Base-by-base conservation (phyloP, 2,797 vertebrate species). In the Coccyzus lansbergi region DNA sequence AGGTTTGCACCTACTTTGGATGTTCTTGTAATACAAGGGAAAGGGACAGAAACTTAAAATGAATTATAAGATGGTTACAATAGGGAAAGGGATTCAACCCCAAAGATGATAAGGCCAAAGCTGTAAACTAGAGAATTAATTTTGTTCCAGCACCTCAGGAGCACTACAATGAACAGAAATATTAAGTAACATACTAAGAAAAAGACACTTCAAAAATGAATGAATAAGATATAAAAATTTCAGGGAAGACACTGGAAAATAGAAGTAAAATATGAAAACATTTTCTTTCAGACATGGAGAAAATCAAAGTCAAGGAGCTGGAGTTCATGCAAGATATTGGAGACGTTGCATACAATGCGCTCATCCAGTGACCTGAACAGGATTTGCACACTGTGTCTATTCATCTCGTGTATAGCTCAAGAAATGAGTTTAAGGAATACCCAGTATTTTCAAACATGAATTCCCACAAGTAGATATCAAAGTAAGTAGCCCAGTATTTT, bases 321-420 rank as follows among this genome's bases (percentile, higher is more conserved):
- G 20, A 65, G 46, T 56, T 11, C 20, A 3, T 16, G 4, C 2
- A 18, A 55, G 9, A 12, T 46, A 4, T 8, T 55, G 11, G 48
- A 68, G 11, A 46, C 5, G 40, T 15, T 25, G 55, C 9, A 65
- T 4, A 11, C 11, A 25, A 3, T 0, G 0, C 4, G 22, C 6
- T 77, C 7, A 11, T 44, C 10, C 10, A 40, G 10, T 31, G 34
- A 42, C 12, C 31, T 31, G 42, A 56, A 31, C 17, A 48, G 16
- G 3, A 2, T 78, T 64, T 85, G 7, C 9, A 28, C 17, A 10
- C 15, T 20, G 7, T 12, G 9, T 20, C 11, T 18, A 4, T 42
- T 55, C 6, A 28, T 42, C 10, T 40, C 7, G 5, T 11, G 5
- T 17, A 4, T 31, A 79, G 9, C 8, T 62, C 22, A 51, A 51